Evolutionary conservation across 92 coral and sea anemone species (phyloP).

Genomic region (Porites cylindrica): DNA sequence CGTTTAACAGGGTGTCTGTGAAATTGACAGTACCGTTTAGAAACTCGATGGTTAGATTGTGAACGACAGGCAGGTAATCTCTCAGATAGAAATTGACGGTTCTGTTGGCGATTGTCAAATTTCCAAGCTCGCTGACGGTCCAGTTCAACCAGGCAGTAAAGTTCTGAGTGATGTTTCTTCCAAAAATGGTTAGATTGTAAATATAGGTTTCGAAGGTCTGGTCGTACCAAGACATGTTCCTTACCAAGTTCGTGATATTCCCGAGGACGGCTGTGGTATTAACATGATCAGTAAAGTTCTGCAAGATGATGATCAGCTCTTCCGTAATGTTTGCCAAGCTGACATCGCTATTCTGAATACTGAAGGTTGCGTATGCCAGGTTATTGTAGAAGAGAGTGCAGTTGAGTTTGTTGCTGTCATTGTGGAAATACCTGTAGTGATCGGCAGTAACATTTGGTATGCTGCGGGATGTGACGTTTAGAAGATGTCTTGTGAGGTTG

Average conservation of each 20-base stretch:
- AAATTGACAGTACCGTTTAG: slow-evolving; percentile 58
- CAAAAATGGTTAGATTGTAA: slow-evolving; percentile 29
- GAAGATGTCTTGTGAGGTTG: slow-evolving; percentile 56
- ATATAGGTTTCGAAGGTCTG: slow-evolving; percentile 41
- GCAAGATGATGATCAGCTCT: slow-evolving; percentile 63
- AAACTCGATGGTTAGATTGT: slow-evolving; percentile 40
- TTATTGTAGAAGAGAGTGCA: slow-evolving; percentile 49
- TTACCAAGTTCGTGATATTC: slow-evolving; percentile 56
- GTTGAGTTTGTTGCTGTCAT: slow-evolving; percentile 28
- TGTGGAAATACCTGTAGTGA: slow-evolving; percentile 46
- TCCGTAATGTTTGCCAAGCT: slow-evolving; percentile 57
- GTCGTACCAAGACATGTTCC: slow-evolving; percentile 43
- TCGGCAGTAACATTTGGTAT: slow-evolving; percentile 66
- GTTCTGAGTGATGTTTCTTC: slow-evolving; percentile 44
- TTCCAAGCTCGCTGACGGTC: slow-evolving; percentile 59
- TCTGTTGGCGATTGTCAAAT: slow-evolving; percentile 46
- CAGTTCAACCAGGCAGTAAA: slow-evolving; percentile 57
- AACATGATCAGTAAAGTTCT: slow-evolving; percentile 65
- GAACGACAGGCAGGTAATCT: slow-evolving; percentile 52
- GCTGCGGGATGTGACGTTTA: slow-evolving; percentile 68
- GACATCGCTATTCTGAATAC: slow-evolving; percentile 39
- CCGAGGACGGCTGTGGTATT: slow-evolving; percentile 56
- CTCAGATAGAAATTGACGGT: slow-evolving; percentile 56
- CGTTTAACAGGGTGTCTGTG: slow-evolving; percentile 27
- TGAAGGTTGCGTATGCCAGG: slow-evolving; percentile 32